Base-by-base conservation (phyloP, 2,113 vertebrate genomes). In the Phyllostomus discolor region DNA sequence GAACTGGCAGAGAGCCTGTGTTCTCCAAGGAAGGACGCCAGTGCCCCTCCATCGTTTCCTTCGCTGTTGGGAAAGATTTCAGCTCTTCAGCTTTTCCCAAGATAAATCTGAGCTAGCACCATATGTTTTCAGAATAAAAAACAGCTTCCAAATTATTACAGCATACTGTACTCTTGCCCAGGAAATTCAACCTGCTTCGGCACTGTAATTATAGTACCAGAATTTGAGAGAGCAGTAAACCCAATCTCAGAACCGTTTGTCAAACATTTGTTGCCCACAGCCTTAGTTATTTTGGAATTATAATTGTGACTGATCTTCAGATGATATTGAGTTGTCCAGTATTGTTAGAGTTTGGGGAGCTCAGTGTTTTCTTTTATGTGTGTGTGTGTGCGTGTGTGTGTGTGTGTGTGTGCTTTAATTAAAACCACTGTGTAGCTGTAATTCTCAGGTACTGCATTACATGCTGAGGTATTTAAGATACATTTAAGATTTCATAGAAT, bases 101-200 rank as follows among this genome's bases (percentile, higher is more conserved):
- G 94, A 97, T 94, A 97, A 97, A 97, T 97, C 69, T 79, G 69
- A 97, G 62, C 67, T 82, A 94, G 82, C 43, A 91, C 96, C 97
- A 97, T 97, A 97, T 98, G 97, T 95, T 97, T 97, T 89, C 88
- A 75, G 91, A 97, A 96, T 48, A 90, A 90, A 88, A 95, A 92
- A 66, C 76, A 95, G 96, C 91, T 72, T 97, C 91, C 94, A 86
- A 97, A 92, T 97, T 96, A 95, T 97, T 96, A 96, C 28, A 95
- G 83, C 48, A 80, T 57, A 35, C 10, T 81, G 24, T 90, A 43
- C 59, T 48, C 50, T 96, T 81, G 67, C 59, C 88, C 64, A 90
- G 88, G 84, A 97, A 95, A 95, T 76, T 87, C 52, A 96, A 70
- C 93, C 82, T 82, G 16, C 86, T 91, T 91, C 33, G 54, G 12